These are phyloP conservation scores for Strongylocentrotus purpuratus DNA, from an alignment of 35 echinoderm and acorn worm genomes.

Conservation along the genomic window DNA sequence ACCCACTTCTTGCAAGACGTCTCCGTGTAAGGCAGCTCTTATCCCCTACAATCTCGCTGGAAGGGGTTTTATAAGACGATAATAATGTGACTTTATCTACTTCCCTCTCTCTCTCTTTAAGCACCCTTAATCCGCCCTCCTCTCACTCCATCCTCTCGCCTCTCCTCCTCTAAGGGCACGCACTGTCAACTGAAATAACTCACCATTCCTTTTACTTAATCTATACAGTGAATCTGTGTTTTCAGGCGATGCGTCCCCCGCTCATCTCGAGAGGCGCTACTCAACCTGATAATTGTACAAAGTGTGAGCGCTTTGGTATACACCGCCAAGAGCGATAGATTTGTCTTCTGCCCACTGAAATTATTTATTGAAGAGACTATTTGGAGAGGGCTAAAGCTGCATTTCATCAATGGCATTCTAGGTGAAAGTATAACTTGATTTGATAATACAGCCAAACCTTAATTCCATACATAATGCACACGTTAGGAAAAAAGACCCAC, in stretches of 20 bases:
- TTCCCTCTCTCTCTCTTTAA: neutral
- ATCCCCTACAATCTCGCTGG: neutral
- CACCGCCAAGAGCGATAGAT: conserved; percentile 1
- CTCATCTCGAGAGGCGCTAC: conserved; percentile 19
- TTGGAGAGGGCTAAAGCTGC: neutral
- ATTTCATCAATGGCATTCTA: neutral
- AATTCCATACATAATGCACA: too few relatives aligned
- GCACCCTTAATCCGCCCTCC: neutral
- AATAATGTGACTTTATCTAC: neutral
- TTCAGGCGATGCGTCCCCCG: conserved; percentile 24
- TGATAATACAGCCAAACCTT: too few relatives aligned
- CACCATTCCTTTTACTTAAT: neutral
- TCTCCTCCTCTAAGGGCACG: neutral
- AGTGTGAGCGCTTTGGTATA: neutral
- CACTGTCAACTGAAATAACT: conserved; percentile 12
- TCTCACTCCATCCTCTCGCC: neutral
- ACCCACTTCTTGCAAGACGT: too few relatives aligned
- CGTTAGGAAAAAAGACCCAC: too few relatives aligned
- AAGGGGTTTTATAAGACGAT: neutral
- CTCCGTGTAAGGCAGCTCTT: neutral
- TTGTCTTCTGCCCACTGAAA: neutral
- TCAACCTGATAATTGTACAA: conserved; percentile 39
- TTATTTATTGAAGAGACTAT: neutral
- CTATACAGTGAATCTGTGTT: neutral
- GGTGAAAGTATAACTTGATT: too few relatives aligned